A percentile compares a stretch with the other conserved stretches of the same genome.
phyloP scores from a whole-genome alignment of 1,140 invertebrate species.

The Brachionus koreanus region DNA sequence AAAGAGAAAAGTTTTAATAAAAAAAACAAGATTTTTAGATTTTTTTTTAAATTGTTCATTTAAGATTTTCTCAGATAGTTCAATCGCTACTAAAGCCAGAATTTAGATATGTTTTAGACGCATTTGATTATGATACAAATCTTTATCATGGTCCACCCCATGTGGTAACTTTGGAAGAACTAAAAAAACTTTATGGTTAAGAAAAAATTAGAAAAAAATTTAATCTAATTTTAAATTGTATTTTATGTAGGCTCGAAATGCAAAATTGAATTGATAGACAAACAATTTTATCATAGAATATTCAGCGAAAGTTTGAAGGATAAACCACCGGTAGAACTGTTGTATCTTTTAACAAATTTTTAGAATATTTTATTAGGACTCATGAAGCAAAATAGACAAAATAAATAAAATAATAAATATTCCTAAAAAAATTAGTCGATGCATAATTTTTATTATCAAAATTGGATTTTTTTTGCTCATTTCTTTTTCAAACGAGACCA shows the following conservation, averaged over 20 bases:
- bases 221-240: neutral
- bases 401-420: conserved; percentile 1
- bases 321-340: neutral
- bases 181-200: neutral
- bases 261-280: conserved; percentile 27
- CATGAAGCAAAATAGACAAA: neutral
- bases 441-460: neutral
- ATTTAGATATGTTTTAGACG: conserved; percentile 25
- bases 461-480: neutral
- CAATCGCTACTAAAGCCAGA: neutral
- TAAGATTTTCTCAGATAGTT: neutral
- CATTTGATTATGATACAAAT: conserved; percentile 34
- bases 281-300: neutral
- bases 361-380: neutral
- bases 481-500: neutral
- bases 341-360: neutral
- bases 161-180: neutral
- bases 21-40: neutral
- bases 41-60: neutral
- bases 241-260: neutral
- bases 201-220: neutral
- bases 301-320: neutral
- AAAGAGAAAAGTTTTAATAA: neutral
- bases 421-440: neutral
- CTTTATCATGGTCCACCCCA: conserved; percentile 18